phyloP scores from a whole-genome alignment of 2,113 vertebrate genomes.

The Panthera tigris region DNA sequence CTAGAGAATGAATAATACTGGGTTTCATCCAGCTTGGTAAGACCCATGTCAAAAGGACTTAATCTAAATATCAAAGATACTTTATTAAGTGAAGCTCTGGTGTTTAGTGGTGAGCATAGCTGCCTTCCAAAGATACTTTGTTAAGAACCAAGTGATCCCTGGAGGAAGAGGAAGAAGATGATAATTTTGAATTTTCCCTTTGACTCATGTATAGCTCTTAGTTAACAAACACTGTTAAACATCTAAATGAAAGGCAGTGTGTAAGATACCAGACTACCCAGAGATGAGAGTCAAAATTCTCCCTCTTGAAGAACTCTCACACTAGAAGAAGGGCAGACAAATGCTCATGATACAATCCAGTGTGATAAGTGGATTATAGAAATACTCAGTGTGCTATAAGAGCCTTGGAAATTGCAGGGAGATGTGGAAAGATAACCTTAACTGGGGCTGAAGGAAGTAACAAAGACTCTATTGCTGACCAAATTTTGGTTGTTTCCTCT shows the following conservation, averaged over 20 bases:
- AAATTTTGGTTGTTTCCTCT: not conserved
- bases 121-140: not conserved
- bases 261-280: not conserved
- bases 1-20: not conserved
- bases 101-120: no score
- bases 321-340: not conserved
- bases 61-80: not conserved
- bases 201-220: not conserved
- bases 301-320: not conserved
- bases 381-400: fast-evolving
- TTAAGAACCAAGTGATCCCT: not conserved
- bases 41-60: not conserved
- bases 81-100: not conserved
- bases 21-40: not conserved
- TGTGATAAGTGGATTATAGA: not conserved
- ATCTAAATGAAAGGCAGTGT: not conserved
- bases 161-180: not conserved
- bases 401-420: not conserved
- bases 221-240: not conserved
- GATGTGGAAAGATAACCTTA: not conserved
- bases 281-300: not conserved
- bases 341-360: not conserved
- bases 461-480: not conserved
- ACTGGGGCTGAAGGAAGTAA: not conserved
- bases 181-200: not conserved